These are phyloP conservation scores for Ips nitidus DNA, from an alignment of 1,140 invertebrate genomes.

Conservation along the genomic window DNA sequence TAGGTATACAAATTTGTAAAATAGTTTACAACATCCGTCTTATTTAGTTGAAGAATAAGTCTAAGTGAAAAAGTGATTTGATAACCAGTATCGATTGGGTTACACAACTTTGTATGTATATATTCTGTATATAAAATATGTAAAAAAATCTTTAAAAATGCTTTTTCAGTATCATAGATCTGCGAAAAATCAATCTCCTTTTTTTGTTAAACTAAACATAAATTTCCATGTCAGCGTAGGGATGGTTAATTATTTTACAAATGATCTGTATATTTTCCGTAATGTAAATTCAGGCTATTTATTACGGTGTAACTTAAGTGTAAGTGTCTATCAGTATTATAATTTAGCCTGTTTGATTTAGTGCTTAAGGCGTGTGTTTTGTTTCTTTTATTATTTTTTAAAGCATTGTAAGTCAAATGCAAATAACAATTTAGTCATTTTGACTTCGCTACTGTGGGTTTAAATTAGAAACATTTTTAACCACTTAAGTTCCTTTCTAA, in stretches of 20 bases:
- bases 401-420: not conserved
- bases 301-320: slow-evolving; percentile 20
- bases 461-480: slow-evolving; percentile 1
- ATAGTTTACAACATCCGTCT: not conserved
- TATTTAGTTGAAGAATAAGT: not conserved
- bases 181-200: not conserved
- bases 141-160: not conserved
- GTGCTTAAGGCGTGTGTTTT: slow-evolving; percentile 7
- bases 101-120: slow-evolving; percentile 5
- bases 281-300: slow-evolving; percentile 7
- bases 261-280: slow-evolving; percentile 14
- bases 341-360: slow-evolving; percentile 29
- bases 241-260: slow-evolving; percentile 1
- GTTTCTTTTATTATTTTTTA: not conserved
- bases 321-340: slow-evolving; percentile 33
- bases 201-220: too few relatives aligned
- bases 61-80: not conserved
- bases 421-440: not conserved
- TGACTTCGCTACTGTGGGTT: not conserved
- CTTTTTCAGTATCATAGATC: not conserved
- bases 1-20: slow-evolving; percentile 13
- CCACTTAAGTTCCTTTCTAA: not conserved
- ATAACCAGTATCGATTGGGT: not conserved
- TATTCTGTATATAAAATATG: slow-evolving; percentile 10
- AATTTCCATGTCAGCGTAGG: not conserved